Conservation (phyloP, 2,797 vertebrate species). For the Falco concolor region DNA sequence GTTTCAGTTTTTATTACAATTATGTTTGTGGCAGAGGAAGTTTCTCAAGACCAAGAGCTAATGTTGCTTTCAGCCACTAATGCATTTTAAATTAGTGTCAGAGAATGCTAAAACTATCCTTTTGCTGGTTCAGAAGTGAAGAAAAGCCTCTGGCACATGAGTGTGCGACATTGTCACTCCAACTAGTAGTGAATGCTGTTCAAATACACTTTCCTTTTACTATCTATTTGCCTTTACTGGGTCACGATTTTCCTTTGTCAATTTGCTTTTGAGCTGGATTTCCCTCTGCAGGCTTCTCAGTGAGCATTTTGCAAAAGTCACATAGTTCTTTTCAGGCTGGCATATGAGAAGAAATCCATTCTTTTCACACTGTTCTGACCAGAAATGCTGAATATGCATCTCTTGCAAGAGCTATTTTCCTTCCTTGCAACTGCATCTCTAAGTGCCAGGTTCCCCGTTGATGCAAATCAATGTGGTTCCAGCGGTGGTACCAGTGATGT, state of each 20-base stretch:
- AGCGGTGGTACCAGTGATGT: fast-evolving
- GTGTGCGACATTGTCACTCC: not conserved
- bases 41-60: conserved; percentile 1
- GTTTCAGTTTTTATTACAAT: conserved; percentile 29
- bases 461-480: not conserved
- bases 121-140: not conserved
- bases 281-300: not conserved
- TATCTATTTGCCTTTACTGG: not conserved
- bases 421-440: not conserved
- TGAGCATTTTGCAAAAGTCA: not conserved
- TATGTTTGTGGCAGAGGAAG: not conserved
- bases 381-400: not conserved
- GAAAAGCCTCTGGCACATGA: not conserved
- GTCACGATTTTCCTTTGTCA: not conserved
- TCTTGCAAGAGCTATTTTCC: not conserved
- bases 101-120: not conserved
- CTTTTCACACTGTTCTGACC: not conserved
- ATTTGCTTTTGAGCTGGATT: not conserved
- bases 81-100: not conserved
- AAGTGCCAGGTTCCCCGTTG: not conserved
- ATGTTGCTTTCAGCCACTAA: conserved; percentile 1
- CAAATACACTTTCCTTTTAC: not conserved
- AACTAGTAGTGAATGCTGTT: not conserved
- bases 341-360: not conserved
- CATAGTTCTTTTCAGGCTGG: not conserved